These are phyloP conservation scores for Coracias cyanogaster DNA, from an alignment of 2,797 vertebrate species.

Conservation along the genomic window DNA sequence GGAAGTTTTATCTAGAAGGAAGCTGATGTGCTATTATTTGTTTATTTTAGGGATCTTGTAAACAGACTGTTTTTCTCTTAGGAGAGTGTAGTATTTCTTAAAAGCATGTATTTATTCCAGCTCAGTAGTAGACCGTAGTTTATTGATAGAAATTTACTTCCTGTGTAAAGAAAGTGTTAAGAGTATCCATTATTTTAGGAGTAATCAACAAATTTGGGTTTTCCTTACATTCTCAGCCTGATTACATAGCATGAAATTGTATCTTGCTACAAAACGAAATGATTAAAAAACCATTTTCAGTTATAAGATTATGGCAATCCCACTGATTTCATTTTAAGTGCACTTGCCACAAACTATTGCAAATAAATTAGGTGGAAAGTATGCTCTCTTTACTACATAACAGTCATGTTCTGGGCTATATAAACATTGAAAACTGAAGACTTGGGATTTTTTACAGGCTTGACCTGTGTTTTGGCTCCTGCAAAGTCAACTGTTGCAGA, in stretches of 20 bases:
- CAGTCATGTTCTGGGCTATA: background rate
- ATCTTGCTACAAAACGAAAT: background rate
- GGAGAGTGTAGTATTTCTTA: background rate
- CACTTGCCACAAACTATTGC: background rate
- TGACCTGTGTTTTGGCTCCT: background rate
- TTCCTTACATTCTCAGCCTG: background rate
- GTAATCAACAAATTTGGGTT: background rate
- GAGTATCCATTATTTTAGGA: background rate
- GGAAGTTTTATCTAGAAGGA: background rate
- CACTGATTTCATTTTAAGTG: background rate
- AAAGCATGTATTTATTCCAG: background rate
- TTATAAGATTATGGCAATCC: background rate
- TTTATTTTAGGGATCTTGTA: background rate
- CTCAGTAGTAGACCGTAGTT: background rate
- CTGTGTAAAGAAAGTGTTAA: background rate
- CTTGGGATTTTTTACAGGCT: background rate
- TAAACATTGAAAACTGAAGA: background rate
- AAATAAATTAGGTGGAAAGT: background rate
- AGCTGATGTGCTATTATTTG: background rate
- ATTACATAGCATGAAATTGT: background rate
- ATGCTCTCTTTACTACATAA: fast-evolving
- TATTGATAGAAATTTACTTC: background rate
- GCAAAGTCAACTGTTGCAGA: background rate
- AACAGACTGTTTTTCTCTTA: background rate
- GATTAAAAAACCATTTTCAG: background rate